Base-by-base conservation (phyloP, 2,113 vertebrate genomes). In the Bettongia penicillata region DNA sequence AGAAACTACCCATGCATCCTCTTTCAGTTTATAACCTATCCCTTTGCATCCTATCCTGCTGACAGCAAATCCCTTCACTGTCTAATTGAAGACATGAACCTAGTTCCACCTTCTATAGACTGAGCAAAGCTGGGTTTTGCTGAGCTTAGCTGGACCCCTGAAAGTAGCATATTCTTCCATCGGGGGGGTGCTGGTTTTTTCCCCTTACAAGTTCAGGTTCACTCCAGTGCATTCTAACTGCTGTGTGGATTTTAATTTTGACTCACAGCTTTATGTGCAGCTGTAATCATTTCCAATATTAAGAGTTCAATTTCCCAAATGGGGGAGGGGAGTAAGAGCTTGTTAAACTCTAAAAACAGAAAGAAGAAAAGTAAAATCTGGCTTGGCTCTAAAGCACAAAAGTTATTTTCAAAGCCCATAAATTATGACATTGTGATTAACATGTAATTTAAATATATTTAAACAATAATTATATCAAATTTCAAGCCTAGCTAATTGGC, bases 381-480 rank as follows among this genome's bases (percentile, higher is more conserved):
- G 89, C 93, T 94, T 96, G 94, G 93, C 93, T 97, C 95, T 97
- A 92, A 96, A 97, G 92, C 95, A 97, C 95, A 97, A 98, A 98
- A 98, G 97, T 97, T 98, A 94, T 97, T 97, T 98, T 98, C 95
- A 97, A 98, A 98, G 93, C 96, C 94, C 97, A 94, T 96, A 98
- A 98, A 98, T 98, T 95, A 96, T 98, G 97, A 98, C 93, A 89
- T 94, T 95, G 98, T 96, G 98, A 98, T 98, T 99, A 98, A 97
- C 95, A 98, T 97, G 93, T 97, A 98, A 98, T 98, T 98, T 98
- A 98, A 98, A 98, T 96, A 96, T 94, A 97, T 97, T 98, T 98
- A 97, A 98, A 97, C 96, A 98, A 98, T 97, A 98, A 98, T 98
- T 98, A 95, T 94, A 95, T 97, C 95, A 95, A 94, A 95, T 98